A percentile compares a stretch with the other conserved stretches of the same genome.
These are phyloP conservation scores for Drosophila quadrilineata DNA, from an alignment of 1,140 invertebrate genomes.

Conservation along the genomic window DNA sequence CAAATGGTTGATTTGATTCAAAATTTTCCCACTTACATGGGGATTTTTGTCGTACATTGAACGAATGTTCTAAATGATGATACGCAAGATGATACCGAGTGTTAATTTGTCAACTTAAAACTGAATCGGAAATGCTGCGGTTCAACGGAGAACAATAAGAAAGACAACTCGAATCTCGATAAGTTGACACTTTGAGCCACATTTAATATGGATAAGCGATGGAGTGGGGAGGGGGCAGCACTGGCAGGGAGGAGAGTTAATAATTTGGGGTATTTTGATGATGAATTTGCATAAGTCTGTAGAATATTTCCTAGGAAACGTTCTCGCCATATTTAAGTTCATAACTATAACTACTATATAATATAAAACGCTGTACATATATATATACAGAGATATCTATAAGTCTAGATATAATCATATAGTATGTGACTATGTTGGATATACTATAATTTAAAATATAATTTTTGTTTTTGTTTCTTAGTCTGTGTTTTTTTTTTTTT, in stretches of 20 bases:
- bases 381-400: too few relatives aligned
- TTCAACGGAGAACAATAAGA: slow-evolving; percentile 5
- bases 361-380: not conserved
- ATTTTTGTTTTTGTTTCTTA: not conserved
- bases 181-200: not conserved
- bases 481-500: not conserved
- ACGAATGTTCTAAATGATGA: slow-evolving; percentile 44
- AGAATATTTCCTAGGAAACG: slow-evolving; percentile 60
- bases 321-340: slow-evolving; percentile 38
- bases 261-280: slow-evolving; percentile 27
- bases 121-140: slow-evolving; percentile 58
- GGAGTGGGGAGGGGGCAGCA: slow-evolving; percentile 1
- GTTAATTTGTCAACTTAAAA: slow-evolving; percentile 33
- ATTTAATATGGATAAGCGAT: not conserved
- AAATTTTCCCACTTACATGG: slow-evolving; percentile 72
- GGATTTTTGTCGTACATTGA: slow-evolving; percentile 51
- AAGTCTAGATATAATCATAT: too few relatives aligned
- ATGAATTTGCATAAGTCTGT: slow-evolving; percentile 55
- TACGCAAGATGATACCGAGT: slow-evolving; percentile 3
- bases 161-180: not conserved
- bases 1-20: too few relatives aligned
- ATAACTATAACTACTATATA: slow-evolving; percentile 21
- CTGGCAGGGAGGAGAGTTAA: too few relatives aligned
- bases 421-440: too few relatives aligned
- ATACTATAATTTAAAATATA: slow-evolving; percentile 20